Evolutionary conservation across 2,888 invertebrate genomes (phyloP).

Genomic region (Dysmachus trigonus): DNA sequence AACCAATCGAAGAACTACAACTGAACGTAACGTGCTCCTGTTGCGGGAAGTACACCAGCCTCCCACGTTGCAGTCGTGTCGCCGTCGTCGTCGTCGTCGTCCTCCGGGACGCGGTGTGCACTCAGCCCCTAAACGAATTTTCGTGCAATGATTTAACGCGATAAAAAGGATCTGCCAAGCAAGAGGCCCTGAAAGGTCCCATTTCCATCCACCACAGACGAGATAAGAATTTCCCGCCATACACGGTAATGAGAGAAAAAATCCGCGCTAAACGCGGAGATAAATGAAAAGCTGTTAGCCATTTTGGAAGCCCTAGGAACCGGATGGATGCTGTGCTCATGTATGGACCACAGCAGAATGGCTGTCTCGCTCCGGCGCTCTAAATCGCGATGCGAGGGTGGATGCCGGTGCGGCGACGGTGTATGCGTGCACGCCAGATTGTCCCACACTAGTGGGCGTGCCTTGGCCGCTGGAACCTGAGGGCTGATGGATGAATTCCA

Average conservation of each 20-base stretch:
- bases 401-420: not conserved
- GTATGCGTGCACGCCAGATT: not conserved
- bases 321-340: not conserved
- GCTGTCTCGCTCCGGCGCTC: not conserved
- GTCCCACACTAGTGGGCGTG: constrained; percentile 20
- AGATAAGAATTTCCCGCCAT: constrained; percentile 17
- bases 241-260: constrained; percentile 16
- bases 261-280: constrained; percentile 1
- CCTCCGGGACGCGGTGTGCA: not conserved
- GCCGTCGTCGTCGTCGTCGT: not conserved
- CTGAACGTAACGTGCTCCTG: constrained; percentile 41
- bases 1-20: constrained; percentile 47
- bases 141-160: constrained; percentile 51
- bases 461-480: not conserved
- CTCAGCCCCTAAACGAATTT: constrained; percentile 49
- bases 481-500: not conserved
- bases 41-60: not conserved
- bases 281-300: constrained; percentile 35
- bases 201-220: constrained; percentile 4
- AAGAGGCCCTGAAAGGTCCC: constrained; percentile 10
- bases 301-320: constrained; percentile 22
- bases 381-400: not conserved
- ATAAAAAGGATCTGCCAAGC: constrained; percentile 47
- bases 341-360: not conserved
- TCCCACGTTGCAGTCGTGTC: not conserved